Conservation (phyloP, 2,888 invertebrate genomes). For the Aelia acuminata region DNA sequence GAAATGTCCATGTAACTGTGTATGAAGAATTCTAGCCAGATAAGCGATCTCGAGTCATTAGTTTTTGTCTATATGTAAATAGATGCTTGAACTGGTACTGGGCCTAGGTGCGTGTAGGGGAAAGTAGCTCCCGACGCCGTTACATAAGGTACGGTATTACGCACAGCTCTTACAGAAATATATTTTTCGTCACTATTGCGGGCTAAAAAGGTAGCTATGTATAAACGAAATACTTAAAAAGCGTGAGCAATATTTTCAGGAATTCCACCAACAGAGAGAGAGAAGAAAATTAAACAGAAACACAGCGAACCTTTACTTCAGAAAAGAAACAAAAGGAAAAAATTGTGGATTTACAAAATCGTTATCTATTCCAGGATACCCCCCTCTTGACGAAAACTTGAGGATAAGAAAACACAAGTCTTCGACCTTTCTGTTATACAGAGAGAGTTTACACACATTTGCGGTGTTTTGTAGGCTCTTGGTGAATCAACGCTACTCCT, state of each 20-base stretch:
- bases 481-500: background rate
- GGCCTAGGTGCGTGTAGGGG: background rate
- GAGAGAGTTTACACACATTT: background rate
- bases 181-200: background rate
- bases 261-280: background rate
- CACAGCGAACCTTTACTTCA: background rate
- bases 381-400: background rate
- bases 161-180: background rate
- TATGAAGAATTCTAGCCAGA: background rate
- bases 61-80: background rate
- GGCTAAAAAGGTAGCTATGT: background rate
- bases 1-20: no score
- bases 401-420: background rate
- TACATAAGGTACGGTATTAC: background rate
- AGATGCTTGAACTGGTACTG: background rate
- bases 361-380: background rate
- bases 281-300: background rate
- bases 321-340: background rate
- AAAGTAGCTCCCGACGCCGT: background rate
- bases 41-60: background rate
- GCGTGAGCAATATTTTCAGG: background rate
- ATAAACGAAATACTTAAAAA: background rate
- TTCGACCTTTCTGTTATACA: conserved; percentile 9
- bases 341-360: background rate
- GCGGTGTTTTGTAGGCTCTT: background rate